Evolutionary conservation across 2,113 vertebrate genomes (phyloP), one percentile per base, ranked within the genome.

Genomic region (Struthio camelus): DNA sequence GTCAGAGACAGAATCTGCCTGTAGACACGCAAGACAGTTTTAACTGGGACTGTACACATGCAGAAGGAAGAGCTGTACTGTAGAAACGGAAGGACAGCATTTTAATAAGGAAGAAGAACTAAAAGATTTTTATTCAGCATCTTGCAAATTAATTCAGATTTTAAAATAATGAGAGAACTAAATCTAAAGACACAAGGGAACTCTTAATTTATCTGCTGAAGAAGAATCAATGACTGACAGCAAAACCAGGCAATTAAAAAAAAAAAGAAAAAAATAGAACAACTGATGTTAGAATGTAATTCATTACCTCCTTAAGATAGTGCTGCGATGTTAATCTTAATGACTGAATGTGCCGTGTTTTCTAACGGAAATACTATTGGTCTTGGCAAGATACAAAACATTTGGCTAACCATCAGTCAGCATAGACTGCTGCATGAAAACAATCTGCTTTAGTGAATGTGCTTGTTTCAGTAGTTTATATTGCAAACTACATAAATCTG

Each of bases 131-230:
- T 82, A 30, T 89, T 69, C 54, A 70, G 38, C 0, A 0, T 27
- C 28, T 78, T 67, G 64, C n/a, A 44, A 71, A 77, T 66, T n/a
- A 80, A 72, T 73, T 92, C 67, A 85, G 36, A 70, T 22, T 80
- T 97, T 14, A 80, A 93, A 93, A 77, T 80, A 83, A 42, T 20
- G n/a, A 58, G 78, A 85, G 61, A 92, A 81, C 73, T 80, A 67
- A 80, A 85, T 85, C 36, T 69, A 38, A 81, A 89, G 66, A 80
- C 32, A 82, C 71, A 90, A 72, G 25, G 19, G 48, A 78, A 48
- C 62, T 85, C 32, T 19, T 71, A 89, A 87, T 14, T 27, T 36
- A 61, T 46, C n/a, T 30, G 50, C 42, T 89, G 27, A 59, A 70
- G 89, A 69, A 61, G 56, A 25, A 22, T 28, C 13, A 3, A 51